phyloP scores from a whole-genome alignment of 2,888 invertebrate genomes.

The Heteropelma amictum region DNA sequence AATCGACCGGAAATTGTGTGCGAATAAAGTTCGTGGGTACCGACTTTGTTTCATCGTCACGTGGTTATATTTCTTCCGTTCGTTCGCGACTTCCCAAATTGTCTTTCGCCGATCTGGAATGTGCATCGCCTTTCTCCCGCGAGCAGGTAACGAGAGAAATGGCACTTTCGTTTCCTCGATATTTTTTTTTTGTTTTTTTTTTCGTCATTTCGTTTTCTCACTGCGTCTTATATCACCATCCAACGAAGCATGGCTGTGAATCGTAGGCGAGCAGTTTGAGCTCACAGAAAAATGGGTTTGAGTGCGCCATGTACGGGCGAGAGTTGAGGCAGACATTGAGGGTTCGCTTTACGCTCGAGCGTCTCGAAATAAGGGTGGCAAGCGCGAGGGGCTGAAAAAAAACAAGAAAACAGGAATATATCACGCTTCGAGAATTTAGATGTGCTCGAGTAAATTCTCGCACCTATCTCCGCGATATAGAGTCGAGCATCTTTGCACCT shows the following conservation, averaged over 20 bases:
- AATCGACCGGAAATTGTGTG: neutral
- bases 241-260: constrained; percentile 30
- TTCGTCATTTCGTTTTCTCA: constrained; percentile 16
- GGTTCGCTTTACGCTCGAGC: constrained; percentile 63
- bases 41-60: neutral
- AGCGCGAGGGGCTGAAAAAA: too few relatives aligned
- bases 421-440: constrained; percentile 55
- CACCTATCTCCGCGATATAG: constrained; percentile 31
- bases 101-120: neutral
- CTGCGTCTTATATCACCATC: constrained; percentile 28
- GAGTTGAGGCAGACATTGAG: constrained; percentile 1
- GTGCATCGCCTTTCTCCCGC: neutral
- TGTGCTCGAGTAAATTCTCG: constrained; percentile 65
- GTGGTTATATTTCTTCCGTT: neutral
- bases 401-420: constrained; percentile 34
- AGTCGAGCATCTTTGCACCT: neutral
- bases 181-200: too few relatives aligned
- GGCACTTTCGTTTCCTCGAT: neutral
- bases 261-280: constrained; percentile 16
- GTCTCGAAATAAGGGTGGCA: constrained; percentile 67
- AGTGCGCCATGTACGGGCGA: neutral
- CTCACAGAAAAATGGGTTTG: constrained; percentile 6
- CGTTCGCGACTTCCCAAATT: too few relatives aligned
- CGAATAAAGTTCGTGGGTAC: constrained; percentile 2
- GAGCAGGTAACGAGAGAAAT: constrained; percentile 31